Conservation (phyloP, 1,140 invertebrate genomes). For the Papilio aristodemus region DNA sequence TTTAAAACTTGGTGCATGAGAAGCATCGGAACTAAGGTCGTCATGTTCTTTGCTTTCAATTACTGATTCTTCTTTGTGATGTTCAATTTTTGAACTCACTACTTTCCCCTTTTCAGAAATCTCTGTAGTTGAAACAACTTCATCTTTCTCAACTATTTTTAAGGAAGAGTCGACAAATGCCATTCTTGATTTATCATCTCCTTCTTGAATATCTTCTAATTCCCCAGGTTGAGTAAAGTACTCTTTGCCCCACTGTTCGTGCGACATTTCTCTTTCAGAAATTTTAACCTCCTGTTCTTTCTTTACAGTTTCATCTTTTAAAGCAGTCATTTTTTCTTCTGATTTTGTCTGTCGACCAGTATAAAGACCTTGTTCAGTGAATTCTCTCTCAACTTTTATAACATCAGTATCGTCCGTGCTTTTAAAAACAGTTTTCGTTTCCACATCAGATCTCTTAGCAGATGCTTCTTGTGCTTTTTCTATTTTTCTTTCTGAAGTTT, state of each 20-base stretch:
- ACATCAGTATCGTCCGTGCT: conserved; percentile 72
- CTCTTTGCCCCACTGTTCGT: conserved; percentile 80
- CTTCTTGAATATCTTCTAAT: conserved; percentile 70
- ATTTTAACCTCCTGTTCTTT: conserved; percentile 79
- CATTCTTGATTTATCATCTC: conserved; percentile 68
- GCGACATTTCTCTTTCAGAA: conserved; percentile 77
- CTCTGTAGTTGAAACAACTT: conserved; percentile 70
- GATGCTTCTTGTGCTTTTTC: conserved; percentile 77
- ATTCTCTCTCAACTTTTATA: conserved; percentile 73
- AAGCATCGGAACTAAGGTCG: conserved; percentile 77
- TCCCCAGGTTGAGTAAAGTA: conserved; percentile 78
- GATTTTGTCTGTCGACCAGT: conserved; percentile 78
- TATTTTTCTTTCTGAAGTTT: conserved; percentile 72
- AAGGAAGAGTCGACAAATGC: conserved; percentile 70
- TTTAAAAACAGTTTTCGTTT: conserved; percentile 75
- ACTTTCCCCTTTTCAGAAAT: conserved; percentile 77
- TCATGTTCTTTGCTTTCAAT: conserved; percentile 80
- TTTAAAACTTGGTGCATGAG: conserved; percentile 77
- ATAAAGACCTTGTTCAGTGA: conserved; percentile 75
- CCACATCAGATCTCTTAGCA: conserved; percentile 72
- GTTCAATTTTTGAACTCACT: conserved; percentile 72
- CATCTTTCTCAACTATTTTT: conserved; percentile 77
- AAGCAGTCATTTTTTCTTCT: conserved; percentile 78
- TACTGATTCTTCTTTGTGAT: conserved; percentile 78
- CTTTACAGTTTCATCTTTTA: conserved; percentile 76